Evolutionary conservation across 2,113 vertebrate genomes (phyloP), one percentile per base, ranked within the genome.

Genomic region (Poeciliopsis prolifica): DNA sequence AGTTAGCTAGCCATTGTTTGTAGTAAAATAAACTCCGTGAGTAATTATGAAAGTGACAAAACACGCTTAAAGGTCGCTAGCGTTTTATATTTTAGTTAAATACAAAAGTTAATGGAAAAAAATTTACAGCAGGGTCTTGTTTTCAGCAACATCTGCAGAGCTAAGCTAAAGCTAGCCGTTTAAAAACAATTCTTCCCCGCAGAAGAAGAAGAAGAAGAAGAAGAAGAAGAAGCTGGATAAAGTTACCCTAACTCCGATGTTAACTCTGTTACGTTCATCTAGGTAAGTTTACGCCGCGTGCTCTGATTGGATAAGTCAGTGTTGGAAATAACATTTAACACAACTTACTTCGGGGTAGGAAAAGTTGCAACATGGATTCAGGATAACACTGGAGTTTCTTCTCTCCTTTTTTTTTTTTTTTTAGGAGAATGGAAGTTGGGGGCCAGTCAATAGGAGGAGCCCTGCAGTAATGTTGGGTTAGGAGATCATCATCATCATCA

Each of bases 161-260:
- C 84, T 86, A 90, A 77, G 88, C 86, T 88, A 89, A 81, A 62
- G 79, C 71, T 92, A 92, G 89, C 87, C 71, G 78, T 58, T 48
- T 26, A 64, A 87, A 85, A 83, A 79, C 79, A 86, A 78, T 31
- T 8, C 24, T n/a, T 58, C 17, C 51, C 51, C n/a, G 51, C 77
- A 74, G 78, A 84, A 83, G 75, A 77, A 65, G 79, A 80, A 60
- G 79, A 80, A 60, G 1, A 28, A 28, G 28, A 28, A 31, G 29
- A 31, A 74, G 78, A 82, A 83, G 75, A 77, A 65, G 79, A 80
- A 60, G 77, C 86, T 51, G 51, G n/a, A 11, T 6, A 24, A 13
- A 33, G 4, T 7, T 22, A 3, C n/a, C 0, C 24, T 26, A 8
- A 8, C 9, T 11, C 0, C 14, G 51, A 11, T 26, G 2, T 33